These are phyloP conservation scores for Perodicticus potto DNA, from an alignment of 2,797 vertebrate species.

Conservation along the genomic window DNA sequence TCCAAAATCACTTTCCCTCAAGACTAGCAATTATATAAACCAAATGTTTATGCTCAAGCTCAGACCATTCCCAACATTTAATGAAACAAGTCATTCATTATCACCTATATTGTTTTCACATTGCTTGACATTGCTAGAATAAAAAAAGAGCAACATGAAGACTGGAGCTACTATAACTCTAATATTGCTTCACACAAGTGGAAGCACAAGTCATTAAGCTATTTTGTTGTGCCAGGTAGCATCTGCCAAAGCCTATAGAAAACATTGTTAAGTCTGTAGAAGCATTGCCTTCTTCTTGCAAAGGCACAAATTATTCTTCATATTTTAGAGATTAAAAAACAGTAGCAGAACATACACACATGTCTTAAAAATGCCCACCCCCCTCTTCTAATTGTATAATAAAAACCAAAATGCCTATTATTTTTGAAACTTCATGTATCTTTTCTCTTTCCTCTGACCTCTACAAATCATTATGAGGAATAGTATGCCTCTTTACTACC, in stretches of 20 bases:
- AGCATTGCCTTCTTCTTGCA: not conserved
- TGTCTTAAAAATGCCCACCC: not conserved
- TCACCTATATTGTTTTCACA: not conserved
- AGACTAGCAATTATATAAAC: not conserved
- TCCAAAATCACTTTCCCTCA: not conserved
- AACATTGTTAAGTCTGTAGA: not conserved
- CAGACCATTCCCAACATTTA: not conserved
- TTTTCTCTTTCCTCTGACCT: not conserved
- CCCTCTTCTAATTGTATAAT: not conserved
- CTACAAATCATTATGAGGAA: not conserved
- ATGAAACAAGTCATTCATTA: not conserved
- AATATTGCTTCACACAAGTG: not conserved
- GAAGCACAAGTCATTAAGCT: not conserved
- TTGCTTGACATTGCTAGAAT: not conserved
- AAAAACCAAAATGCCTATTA: not conserved
- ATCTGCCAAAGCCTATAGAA: not conserved
- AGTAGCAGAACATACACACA: not conserved
- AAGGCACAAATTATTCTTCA: not conserved
- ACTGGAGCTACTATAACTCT: not conserved
- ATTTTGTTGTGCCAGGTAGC: not conserved
- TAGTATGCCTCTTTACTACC: not conserved
- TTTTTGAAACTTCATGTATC: not conserved
- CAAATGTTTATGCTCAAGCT: not conserved
- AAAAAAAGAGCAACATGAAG: not conserved
- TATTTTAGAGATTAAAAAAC: constrained; percentile 4